These are phyloP conservation scores for Byasa hedistus DNA, from an alignment of 2,888 invertebrate genomes.

Conservation along the genomic window DNA sequence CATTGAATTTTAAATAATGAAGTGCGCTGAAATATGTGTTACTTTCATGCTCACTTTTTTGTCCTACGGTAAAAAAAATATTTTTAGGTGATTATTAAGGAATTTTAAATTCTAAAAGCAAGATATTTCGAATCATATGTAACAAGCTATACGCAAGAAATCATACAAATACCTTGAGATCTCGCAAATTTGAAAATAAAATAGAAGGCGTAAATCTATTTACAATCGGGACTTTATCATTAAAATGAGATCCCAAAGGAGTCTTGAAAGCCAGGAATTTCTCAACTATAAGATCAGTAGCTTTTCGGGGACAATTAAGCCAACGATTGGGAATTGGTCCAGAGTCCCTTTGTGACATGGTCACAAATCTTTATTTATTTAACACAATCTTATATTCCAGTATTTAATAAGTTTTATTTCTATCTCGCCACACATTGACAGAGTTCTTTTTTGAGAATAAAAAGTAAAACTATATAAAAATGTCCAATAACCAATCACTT, in stretches of 20 bases:
- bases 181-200: constrained; percentile 89
- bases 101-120: neutral
- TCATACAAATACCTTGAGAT: constrained; percentile 82
- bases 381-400: constrained; percentile 25
- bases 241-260: constrained; percentile 90
- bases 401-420: neutral
- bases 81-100: neutral
- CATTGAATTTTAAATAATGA: no score
- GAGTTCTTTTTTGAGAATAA: neutral
- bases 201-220: constrained; percentile 93
- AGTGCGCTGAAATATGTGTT: no score
- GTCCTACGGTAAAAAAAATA: neutral
- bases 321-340: constrained; percentile 91
- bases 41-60: no score
- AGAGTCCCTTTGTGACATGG: constrained; percentile 64
- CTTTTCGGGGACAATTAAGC: constrained; percentile 92
- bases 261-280: constrained; percentile 98
- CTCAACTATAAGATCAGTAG: constrained; percentile 84
- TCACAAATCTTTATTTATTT: constrained; percentile 31
- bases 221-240: constrained; percentile 90
- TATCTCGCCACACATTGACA: constrained; percentile 5
- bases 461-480: constrained; percentile 5
- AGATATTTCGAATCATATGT: neutral
- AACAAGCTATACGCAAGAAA: neutral
- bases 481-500: constrained; percentile 3